Evolutionary conservation across 2,888 invertebrate species (phyloP), one percentile per base, ranked within the genome.

Genomic region (Spodoptera exigua): DNA sequence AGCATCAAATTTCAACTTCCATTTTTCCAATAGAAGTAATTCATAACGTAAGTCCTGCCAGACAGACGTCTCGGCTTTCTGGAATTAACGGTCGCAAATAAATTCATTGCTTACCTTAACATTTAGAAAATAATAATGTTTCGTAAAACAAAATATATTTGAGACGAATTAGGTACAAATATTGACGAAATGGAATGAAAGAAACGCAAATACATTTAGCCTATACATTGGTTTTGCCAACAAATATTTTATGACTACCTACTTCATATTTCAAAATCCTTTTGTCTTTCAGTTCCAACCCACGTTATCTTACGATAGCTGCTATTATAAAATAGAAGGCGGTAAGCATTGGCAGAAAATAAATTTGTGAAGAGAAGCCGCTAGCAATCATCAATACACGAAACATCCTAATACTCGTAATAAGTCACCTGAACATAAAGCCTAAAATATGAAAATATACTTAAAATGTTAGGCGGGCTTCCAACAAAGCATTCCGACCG

Each of bases 21-120:
- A 69, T 72, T 67, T 67, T 67, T 48, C 73, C 69, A 61, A 72
- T 60, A 39, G 40, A 66, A 52, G 68, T 72, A 55, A 72, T 69
- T 69, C 37, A 67, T 72, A 54, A 13, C 21, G 17, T 48, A 55
- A 60, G 43, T 60, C 58, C 47, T 17, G 34, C 56, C 44, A 45
- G 52, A 58, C 58, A 34, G 27, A 34, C 49, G 47, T 47, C 53
- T 58, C 32, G 43, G 32, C 49, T 65, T 49, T 46, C 55, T 61
- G 32, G 16, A 69, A 52, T 53, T 56, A 46, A 61, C 39, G 17
- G 40, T 27, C 47, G 37, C 44, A 56, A 62, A 56, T 52, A 60
- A 41, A 58, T 47, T 64, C 39, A n/a, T 36, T 39, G 41, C 34
- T 46, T 40, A 47, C 7, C 5, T 21, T 21, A 7, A 44, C 34